Conservation (phyloP, 1,140 invertebrate genomes). For the Cydia splendana region DNA sequence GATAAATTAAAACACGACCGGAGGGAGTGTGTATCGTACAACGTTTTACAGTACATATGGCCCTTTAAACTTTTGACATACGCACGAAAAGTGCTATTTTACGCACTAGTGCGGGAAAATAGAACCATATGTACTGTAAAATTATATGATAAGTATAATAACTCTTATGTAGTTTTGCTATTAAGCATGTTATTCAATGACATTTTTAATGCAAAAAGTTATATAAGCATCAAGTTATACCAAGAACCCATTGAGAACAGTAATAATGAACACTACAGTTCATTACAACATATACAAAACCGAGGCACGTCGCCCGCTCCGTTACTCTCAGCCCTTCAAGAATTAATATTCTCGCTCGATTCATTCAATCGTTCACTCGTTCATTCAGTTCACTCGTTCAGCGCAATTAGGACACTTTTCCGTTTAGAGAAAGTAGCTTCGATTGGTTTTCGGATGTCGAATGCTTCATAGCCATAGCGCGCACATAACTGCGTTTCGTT, state of each 20-base stretch:
- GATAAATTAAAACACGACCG: no score
- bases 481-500: background rate
- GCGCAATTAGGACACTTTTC: slow-evolving; percentile 31
- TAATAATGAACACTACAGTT: background rate
- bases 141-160: no score
- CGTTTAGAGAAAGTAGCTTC: slow-evolving; percentile 19
- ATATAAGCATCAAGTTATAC: background rate
- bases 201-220: no score
- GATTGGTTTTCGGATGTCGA: slow-evolving; percentile 24
- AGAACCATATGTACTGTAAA: no score
- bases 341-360: slow-evolving; percentile 31
- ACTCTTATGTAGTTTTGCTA: no score
- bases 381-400: slow-evolving; percentile 20
- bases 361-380: slow-evolving; percentile 27
- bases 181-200: no score
- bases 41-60: no score
- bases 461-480: background rate
- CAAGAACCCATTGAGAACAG: background rate
- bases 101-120: no score
- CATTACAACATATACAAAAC: slow-evolving; percentile 15
- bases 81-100: no score
- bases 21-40: no score
- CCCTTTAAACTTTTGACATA: no score
- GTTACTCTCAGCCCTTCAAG: slow-evolving; percentile 32
- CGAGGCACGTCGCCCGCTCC: slow-evolving; percentile 3